Conservation (phyloP, 2,797 vertebrate species). For the Gallinago stenura region DNA sequence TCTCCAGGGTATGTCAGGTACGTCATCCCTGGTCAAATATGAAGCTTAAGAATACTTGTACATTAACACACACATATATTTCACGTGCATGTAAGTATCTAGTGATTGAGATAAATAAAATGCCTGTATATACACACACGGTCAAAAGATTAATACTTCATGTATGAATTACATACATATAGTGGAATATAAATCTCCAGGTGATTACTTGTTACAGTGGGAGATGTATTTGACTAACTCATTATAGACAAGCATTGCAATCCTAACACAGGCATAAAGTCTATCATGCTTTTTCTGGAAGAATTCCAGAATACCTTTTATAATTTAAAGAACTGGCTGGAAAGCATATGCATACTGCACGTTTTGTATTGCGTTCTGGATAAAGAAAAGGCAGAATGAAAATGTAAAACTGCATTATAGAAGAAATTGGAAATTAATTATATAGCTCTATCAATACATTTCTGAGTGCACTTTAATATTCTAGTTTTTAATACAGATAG, state of each 20-base stretch:
- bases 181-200: neutral
- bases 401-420: neutral
- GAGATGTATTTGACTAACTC: neutral
- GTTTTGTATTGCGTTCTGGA: neutral
- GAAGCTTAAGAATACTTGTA: neutral
- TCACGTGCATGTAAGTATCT: neutral
- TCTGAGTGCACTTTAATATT: neutral
- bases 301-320: neutral
- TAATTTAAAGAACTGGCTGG: neutral
- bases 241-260: neutral
- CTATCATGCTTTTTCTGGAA: neutral
- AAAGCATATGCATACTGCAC: neutral
- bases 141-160: neutral
- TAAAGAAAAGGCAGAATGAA: neutral
- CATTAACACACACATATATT: neutral
- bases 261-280: neutral
- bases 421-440: neutral
- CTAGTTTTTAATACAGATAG: neutral
- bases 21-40: neutral
- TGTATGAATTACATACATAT: neutral
- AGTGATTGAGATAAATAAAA: neutral
- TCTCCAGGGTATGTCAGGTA: too few relatives aligned
- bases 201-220: neutral
- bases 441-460: neutral
- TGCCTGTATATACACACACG: neutral